A percentile compares a stretch with the other conserved stretches of the same genome.
These are phyloP conservation scores for Gymnopithys bicolor DNA, from an alignment of 2,797 vertebrate species.

Conservation along the genomic window DNA sequence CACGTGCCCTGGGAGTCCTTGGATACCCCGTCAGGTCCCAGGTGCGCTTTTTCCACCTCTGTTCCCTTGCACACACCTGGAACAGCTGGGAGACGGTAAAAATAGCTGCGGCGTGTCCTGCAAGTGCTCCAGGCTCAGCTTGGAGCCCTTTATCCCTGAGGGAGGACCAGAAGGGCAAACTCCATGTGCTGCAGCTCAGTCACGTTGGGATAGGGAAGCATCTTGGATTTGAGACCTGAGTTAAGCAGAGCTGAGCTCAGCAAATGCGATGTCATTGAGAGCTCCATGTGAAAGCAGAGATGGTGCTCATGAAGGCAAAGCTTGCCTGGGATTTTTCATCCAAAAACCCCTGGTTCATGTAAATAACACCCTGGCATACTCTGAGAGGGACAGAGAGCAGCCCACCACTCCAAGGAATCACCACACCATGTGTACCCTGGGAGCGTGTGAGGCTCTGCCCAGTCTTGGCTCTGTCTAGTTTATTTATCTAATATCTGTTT, in stretches of 20 bases:
- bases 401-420: neutral
- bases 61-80: neutral
- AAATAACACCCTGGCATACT: neutral
- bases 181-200: rapidly evolving
- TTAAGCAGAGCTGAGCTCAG: neutral
- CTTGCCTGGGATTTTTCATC: neutral
- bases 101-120: neutral
- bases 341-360: rapidly evolving
- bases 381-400: rapidly evolving
- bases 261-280: rapidly evolving
- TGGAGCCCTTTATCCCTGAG: neutral
- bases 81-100: constrained; percentile 14
- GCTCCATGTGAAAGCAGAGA: neutral
- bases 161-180: neutral
- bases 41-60: constrained; percentile 1
- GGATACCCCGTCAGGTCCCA: neutral
- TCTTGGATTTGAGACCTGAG: neutral
- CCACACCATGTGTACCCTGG: rapidly evolving
- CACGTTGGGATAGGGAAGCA: neutral
- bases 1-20: rapidly evolving
- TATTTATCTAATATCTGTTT: neutral
- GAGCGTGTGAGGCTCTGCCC: neutral
- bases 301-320: neutral
- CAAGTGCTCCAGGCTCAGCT: neutral
- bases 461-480: neutral